Conservation (phyloP, 1,140 invertebrate species). For the Oppia nitens region DNA sequence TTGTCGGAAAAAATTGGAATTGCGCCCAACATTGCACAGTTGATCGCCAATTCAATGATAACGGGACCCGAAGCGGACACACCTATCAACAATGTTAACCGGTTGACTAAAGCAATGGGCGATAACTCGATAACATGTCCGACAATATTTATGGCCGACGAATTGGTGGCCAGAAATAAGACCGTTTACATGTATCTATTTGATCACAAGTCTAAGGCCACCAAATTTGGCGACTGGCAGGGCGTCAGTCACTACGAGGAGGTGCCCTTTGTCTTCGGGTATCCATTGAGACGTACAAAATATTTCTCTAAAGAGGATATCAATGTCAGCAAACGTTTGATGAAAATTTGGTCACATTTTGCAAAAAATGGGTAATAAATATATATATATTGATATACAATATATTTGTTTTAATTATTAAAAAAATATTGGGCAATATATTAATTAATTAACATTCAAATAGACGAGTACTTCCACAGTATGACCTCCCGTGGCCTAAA, state of each 20-base stretch:
- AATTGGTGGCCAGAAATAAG: not conserved
- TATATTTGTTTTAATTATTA: not conserved
- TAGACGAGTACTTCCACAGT: not conserved
- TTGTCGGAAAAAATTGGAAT: not conserved
- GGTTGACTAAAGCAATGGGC: not conserved
- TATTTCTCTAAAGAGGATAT: slow-evolving; percentile 8
- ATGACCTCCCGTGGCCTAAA: not conserved
- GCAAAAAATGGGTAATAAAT: slow-evolving; percentile 16
- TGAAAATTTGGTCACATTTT: slow-evolving; percentile 16
- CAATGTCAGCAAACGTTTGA: slow-evolving; percentile 12
- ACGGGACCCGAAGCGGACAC: not conserved
- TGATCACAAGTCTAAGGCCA: slow-evolving; percentile 14
- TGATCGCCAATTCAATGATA: not conserved
- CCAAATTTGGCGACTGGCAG: slow-evolving; percentile 13
- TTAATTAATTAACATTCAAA: no score
- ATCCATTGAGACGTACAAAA: slow-evolving; percentile 6
- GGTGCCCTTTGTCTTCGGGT: slow-evolving; percentile 20
- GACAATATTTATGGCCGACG: not conserved
- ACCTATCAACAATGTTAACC: not conserved
- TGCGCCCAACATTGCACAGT: not conserved
- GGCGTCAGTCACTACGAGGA: slow-evolving; percentile 18
- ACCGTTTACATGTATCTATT: slow-evolving; percentile 17
- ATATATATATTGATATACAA: not conserved
- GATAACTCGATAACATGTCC: not conserved
- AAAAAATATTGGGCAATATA: no score